Base-by-base conservation (phyloP, 1,140 invertebrate genomes). In the Drosophila persimilis region DNA sequence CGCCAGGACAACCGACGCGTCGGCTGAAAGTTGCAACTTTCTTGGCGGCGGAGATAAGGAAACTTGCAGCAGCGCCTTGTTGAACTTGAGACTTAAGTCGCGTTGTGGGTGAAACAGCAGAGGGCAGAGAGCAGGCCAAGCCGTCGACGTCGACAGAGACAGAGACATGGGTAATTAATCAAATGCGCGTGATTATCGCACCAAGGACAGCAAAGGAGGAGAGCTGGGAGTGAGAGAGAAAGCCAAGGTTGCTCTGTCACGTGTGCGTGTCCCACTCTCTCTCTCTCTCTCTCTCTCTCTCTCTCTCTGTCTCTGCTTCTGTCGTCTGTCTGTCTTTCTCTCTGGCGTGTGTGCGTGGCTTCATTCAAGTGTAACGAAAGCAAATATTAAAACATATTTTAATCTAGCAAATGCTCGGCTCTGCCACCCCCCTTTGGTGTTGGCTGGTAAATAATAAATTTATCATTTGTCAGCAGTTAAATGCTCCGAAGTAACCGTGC, bases 391-490 rank as follows among this genome's bases (percentile, higher is more conserved):
- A 88, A 88, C 75, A 89, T 88, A 88, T 88, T 88, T 88, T 88
- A 88, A 88, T 88, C 83, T 88, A 83, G 75, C 79, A 83, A 83
- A 88, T 89, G 84, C 54, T 47, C 43, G 3, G 24, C 26, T 41
- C n/a, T 29, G 6, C 9, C 51, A 8, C 47, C 24, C 44, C 8
- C 26, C 13, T 46, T 44, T 73, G 56, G 58, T 43, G 64, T 35
- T 57, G 60, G 60, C 53, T 88, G 78, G 78, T 88, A 88, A 88
- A 88, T 88, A 88, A 88, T 88, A 88, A 88, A 88, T 88, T 88
- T 88, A 88, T 88, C 83, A 88, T 88, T 88, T 88, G 83, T 88
- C 83, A 88, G 83, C 83, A 88, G 83, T 88, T 88, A 88, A 88
- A 88, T 78, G 83, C 75, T 73, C 66, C 61, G 58, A 63, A 84